Evolutionary conservation across 2,113 vertebrate genomes (phyloP).

Genomic region (Chauna torquata): DNA sequence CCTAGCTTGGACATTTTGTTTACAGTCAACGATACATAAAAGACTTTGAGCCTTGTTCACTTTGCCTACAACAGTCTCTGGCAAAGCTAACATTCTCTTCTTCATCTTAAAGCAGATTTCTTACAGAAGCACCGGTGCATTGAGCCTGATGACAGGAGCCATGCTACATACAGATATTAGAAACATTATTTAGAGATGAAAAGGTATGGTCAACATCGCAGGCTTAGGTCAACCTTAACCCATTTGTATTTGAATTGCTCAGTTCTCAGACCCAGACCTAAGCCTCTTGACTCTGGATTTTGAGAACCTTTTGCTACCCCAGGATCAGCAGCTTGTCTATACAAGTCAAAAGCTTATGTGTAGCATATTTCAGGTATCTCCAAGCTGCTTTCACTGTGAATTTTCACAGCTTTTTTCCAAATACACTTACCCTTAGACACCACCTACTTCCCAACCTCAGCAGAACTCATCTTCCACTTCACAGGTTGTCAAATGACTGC

Average conservation of each 20-base stretch:
- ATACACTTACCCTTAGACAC: not conserved
- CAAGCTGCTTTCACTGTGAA: not conserved
- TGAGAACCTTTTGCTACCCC: not conserved
- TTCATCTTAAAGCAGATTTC: not conserved
- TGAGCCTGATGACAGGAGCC: not conserved
- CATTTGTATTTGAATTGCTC: not conserved
- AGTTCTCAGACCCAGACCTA: not conserved
- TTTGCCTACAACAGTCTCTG: not conserved
- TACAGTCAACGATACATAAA: not conserved
- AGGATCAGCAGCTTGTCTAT: not conserved
- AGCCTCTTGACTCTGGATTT: not conserved
- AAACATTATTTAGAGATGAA: not conserved
- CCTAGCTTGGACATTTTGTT: not conserved
- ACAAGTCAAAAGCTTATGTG: not conserved
- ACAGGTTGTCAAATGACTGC: not conserved
- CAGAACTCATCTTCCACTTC: not conserved
- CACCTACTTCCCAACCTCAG: not conserved
- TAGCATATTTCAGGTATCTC: not conserved
- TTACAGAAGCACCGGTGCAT: not conserved
- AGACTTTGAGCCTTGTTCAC: not conserved
- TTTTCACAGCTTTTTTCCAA: not conserved
- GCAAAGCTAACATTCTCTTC: not conserved
- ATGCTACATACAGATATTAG: not conserved
- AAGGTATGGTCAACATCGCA: fast-evolving
- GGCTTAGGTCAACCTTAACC: not conserved